Percentiles rank a stretch among this genome's conserved stretches.
These are phyloP conservation scores for Antitype chi DNA, from an alignment of 2,888 invertebrate genomes.

Conservation along the genomic window DNA sequence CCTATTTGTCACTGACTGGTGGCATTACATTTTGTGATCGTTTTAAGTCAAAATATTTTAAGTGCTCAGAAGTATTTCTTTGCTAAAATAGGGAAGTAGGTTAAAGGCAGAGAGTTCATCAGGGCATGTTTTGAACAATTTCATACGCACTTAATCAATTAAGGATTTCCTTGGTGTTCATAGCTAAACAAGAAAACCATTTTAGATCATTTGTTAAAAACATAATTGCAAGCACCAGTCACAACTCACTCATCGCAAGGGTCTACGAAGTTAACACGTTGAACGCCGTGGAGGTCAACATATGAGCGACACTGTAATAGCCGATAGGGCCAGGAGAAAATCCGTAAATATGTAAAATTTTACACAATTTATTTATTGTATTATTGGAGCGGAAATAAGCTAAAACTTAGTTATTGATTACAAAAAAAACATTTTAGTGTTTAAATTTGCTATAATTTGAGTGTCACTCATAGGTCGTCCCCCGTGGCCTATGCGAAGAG, in stretches of 20 bases:
- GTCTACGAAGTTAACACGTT: not conserved
- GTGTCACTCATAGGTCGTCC: too few relatives aligned
- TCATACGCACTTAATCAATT: not conserved
- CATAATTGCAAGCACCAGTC: not conserved
- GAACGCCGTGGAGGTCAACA: too few relatives aligned
- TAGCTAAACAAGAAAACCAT: not conserved
- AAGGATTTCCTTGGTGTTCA: not conserved
- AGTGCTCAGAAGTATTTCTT: not conserved
- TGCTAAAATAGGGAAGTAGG: not conserved
- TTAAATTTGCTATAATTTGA: too few relatives aligned
- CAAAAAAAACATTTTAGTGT: too few relatives aligned
- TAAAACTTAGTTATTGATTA: too few relatives aligned
- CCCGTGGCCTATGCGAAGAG: too few relatives aligned
- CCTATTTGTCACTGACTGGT: not conserved
- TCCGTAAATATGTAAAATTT: too few relatives aligned
- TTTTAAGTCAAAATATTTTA: not conserved
- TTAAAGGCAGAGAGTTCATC: not conserved
- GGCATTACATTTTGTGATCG: not conserved
- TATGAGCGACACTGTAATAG: too few relatives aligned
- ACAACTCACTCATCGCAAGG: not conserved
- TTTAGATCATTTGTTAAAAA: not conserved
- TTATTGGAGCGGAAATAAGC: too few relatives aligned
- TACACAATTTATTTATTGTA: too few relatives aligned
- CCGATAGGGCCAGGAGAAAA: too few relatives aligned
- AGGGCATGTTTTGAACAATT: not conserved